Evolutionary conservation across 2,797 vertebrate genomes (phyloP).

Genomic region (Podarcis siculus): DNA sequence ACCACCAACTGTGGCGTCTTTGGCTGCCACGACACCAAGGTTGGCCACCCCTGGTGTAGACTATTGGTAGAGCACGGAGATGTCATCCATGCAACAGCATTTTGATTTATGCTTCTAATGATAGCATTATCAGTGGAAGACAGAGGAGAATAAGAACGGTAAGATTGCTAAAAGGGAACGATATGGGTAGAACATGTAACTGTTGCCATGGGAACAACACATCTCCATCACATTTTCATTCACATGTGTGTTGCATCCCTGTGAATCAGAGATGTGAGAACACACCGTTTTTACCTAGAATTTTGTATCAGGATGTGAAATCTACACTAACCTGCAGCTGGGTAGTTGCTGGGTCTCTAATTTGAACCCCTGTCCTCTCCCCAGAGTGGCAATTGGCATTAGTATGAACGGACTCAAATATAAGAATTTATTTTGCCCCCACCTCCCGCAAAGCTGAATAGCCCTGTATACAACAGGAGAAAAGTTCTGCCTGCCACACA

Average conservation of each 20-base stretch:
- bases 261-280: too few relatives aligned
- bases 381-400: background rate
- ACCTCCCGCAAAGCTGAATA: background rate
- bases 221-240: too few relatives aligned
- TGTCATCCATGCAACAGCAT: background rate
- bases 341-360: background rate
- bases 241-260: too few relatives aligned
- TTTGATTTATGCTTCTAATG: background rate
- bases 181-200: too few relatives aligned
- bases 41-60: too few relatives aligned
- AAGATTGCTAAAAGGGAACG: background rate
- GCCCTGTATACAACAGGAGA: background rate
- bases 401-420: background rate
- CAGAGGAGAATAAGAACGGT: background rate
- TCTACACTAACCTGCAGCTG: background rate
- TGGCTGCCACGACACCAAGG: too few relatives aligned
- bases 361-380: background rate
- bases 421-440: background rate
- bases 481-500: constrained; percentile 14
- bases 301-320: background rate
- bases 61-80: too few relatives aligned
- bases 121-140: background rate
- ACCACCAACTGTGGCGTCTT: too few relatives aligned
- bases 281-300: background rate
- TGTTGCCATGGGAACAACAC: background rate